These are phyloP conservation scores for Melitaea athalia DNA, from an alignment of 2,888 invertebrate genomes.

Conservation along the genomic window DNA sequence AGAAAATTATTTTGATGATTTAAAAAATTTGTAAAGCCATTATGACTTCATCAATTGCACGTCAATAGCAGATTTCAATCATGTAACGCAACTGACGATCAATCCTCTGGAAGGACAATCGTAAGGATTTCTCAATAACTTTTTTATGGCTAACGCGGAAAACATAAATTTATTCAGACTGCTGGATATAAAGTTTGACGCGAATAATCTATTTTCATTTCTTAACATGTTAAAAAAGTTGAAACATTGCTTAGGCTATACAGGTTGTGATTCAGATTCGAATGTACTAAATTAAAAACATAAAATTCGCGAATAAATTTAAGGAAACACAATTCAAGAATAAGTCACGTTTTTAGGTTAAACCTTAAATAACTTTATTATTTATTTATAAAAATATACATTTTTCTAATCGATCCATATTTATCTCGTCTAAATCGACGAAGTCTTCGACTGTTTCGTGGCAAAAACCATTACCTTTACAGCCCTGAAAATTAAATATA, in stretches of 20 bases:
- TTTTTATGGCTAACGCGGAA: too few relatives aligned
- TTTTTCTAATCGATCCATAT: slow-evolving; percentile 6
- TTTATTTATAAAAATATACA: slow-evolving; percentile 28
- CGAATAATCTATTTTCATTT: not conserved
- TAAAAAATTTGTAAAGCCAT: too few relatives aligned
- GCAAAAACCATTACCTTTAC: slow-evolving; percentile 16
- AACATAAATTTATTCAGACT: too few relatives aligned
- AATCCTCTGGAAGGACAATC: too few relatives aligned
- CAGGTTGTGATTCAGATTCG: not conserved
- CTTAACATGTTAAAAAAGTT: not conserved
- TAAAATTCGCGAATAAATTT: not conserved
- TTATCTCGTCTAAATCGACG: slow-evolving; percentile 14
- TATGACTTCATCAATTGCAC: too few relatives aligned
- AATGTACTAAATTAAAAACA: not conserved
- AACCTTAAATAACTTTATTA: slow-evolving; percentile 5
- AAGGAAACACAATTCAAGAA: not conserved
- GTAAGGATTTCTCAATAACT: too few relatives aligned
- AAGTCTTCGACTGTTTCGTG: slow-evolving; percentile 27
- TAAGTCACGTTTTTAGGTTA: not conserved
- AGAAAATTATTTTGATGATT: not conserved
- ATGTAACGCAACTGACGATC: too few relatives aligned
- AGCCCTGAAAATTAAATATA: slow-evolving; percentile 28
- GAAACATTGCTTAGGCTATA: not conserved
- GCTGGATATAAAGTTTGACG: too few relatives aligned
- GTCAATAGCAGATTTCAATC: too few relatives aligned